Evolutionary conservation across 2,113 vertebrate species (phyloP).

Genomic region (Athene noctua): DNA sequence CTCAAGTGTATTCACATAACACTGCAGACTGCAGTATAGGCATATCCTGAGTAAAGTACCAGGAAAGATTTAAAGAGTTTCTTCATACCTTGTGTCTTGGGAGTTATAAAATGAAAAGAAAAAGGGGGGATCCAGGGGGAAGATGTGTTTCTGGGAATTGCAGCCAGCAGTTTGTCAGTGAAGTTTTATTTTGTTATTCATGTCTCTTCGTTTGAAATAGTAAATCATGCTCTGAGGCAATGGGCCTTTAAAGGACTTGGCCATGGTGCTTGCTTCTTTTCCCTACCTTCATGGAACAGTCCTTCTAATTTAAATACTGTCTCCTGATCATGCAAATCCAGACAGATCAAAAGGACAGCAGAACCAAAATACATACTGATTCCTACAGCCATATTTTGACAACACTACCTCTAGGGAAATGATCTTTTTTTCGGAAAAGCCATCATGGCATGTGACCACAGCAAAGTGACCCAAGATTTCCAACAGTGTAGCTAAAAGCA

Average conservation of each 20-base stretch:
- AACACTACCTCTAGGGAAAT: neutral
- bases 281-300: neutral
- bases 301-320: neutral
- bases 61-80: slow-evolving; percentile 7
- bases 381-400: neutral
- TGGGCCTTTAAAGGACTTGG: neutral
- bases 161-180: neutral
- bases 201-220: neutral
- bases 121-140: neutral
- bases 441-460: neutral
- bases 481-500: neutral
- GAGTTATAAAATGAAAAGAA: slow-evolving; percentile 24
- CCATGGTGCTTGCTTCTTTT: neutral
- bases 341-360: neutral
- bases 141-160: slow-evolving; percentile 13
- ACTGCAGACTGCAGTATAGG: neutral
- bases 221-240: neutral
- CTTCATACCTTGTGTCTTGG: neutral
- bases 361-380: neutral
- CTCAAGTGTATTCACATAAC: neutral
- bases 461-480: neutral
- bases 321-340: neutral
- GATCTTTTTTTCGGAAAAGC: neutral
- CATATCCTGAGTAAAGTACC: neutral
- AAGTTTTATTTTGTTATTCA: slow-evolving; percentile 37